phyloP scores from a whole-genome alignment of 2,888 invertebrate genomes.

The Uropetala carovei region DNA sequence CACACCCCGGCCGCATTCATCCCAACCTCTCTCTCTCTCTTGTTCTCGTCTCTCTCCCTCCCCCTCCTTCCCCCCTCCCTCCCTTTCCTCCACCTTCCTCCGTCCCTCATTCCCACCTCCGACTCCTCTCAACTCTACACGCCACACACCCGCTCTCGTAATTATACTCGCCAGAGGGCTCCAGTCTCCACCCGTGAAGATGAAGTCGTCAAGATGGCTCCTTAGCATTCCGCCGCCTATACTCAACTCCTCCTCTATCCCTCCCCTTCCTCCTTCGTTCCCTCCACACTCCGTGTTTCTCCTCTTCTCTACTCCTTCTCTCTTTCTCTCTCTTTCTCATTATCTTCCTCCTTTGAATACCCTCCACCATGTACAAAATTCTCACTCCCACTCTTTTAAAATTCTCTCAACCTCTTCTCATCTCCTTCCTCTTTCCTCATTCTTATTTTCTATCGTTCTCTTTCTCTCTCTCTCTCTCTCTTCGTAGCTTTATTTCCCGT shows the following conservation, averaged over 20 bases:
- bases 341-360: too few relatives aligned
- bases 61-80: background rate
- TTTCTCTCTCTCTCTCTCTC: too few relatives aligned
- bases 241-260: background rate
- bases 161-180: conserved; percentile 38
- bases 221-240: conserved; percentile 15
- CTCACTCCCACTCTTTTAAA: too few relatives aligned
- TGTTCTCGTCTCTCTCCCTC: background rate
- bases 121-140: background rate
- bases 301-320: too few relatives aligned
- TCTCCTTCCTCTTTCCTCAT: too few relatives aligned
- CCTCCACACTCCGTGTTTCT: too few relatives aligned
- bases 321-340: too few relatives aligned
- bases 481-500: too few relatives aligned
- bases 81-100: background rate
- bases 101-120: background rate
- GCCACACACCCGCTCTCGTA: conserved; percentile 20
- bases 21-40: background rate
- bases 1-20: conserved; percentile 19
- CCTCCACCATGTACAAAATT: too few relatives aligned
- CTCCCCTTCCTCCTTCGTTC: background rate
- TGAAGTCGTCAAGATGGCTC: conserved; percentile 49
- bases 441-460: too few relatives aligned
- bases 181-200: conserved; percentile 38
- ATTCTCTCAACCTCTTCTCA: too few relatives aligned